phyloP scores from a whole-genome alignment of 2,888 invertebrate species.

The Noctua comes region DNA sequence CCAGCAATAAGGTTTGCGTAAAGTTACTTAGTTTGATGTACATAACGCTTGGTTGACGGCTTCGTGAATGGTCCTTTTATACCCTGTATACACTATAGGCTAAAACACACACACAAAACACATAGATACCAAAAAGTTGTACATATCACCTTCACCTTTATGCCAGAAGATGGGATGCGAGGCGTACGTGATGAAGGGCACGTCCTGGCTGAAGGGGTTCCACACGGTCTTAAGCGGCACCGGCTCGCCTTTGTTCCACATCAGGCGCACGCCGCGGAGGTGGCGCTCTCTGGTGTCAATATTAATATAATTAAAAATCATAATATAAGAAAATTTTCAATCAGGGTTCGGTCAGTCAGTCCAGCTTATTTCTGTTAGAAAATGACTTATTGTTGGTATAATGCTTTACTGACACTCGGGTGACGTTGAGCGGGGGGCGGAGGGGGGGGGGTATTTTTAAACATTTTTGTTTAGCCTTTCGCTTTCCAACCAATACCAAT shows the following conservation, averaged over 20 bases:
- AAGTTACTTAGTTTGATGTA: too few relatives aligned
- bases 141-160: conserved; percentile 88
- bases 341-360: neutral
- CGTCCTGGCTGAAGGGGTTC: conserved; percentile 95
- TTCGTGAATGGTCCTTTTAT: too few relatives aligned
- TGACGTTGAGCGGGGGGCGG: neutral
- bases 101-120: conserved; percentile 24
- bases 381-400: neutral
- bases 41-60: too few relatives aligned
- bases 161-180: conserved; percentile 95
- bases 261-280: conserved; percentile 93
- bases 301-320: neutral
- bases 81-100: neutral
- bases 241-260: conserved; percentile 94
- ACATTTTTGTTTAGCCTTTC: too few relatives aligned
- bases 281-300: conserved; percentile 91
- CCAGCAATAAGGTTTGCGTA: too few relatives aligned
- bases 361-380: neutral
- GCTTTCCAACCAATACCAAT: too few relatives aligned
- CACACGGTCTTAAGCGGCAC: conserved; percentile 93
- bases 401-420: neutral
- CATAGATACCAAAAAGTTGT: conserved; percentile 16
- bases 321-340: neutral
- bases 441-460: too few relatives aligned
- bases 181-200: conserved; percentile 94